Evolutionary conservation across 2,888 invertebrate species (phyloP), one percentile per base, ranked within the genome.

Genomic region (Phania funesta): DNA sequence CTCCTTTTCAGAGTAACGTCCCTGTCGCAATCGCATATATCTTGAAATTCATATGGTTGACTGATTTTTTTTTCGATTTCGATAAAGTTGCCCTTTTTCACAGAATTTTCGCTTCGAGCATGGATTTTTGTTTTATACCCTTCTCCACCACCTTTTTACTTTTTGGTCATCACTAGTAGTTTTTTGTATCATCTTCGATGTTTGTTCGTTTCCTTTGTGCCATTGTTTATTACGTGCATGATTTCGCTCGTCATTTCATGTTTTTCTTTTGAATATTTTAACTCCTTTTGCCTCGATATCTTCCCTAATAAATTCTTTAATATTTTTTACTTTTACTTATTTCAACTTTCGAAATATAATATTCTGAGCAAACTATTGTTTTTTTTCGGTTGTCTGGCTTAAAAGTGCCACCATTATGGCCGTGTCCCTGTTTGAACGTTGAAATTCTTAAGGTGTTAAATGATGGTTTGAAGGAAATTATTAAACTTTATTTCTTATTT

Each of bases 391-490:
- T 44, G 44, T 26, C 24, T 58, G 16, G n/a, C 13, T 11, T 18
- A 50, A 64, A 44, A 46, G 48, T 46, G 16, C n/a, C 13, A 4
- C 8, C 18, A 11, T 52, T 18, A n/a, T 52, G 64, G 35, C 60
- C 29, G 56, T 22, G 74, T 65, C 13, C 35, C 4, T 48, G 20
- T 56, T 64, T 38, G 58, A 75, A 50, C 65, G 24, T 46, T 64
- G 13, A 67, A 77, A 77, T 73, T 74, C 67, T 64, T 67, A 20
- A 77, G 67, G 81, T 81, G 77, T 77, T 68, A 77, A 81, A 81
- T 77, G 68, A 73, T 77, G 68, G 77, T 62, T 68, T 16, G 48
- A 32, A 46, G 35, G 22, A 32, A 56, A 26, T n/a, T 76, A 67
- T 65, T 54, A 22, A 56, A 64, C 13, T 70, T 54, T 76, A 52